Conservation (phyloP, 2,797 vertebrate genomes). For the Sciurus vulgaris region DNA sequence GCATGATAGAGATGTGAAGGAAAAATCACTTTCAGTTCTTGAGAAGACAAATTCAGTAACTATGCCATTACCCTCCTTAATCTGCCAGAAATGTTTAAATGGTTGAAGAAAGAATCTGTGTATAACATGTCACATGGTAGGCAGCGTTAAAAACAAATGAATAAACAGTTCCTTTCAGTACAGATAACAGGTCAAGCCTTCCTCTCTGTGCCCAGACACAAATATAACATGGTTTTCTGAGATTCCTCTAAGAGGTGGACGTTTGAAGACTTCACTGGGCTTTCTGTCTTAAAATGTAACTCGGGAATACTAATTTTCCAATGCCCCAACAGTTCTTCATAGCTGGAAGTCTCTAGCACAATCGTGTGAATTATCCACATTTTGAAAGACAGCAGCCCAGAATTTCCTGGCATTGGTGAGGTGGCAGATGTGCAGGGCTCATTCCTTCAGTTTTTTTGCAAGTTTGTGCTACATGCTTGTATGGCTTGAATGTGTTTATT, state of each 20-base stretch:
- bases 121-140: background rate
- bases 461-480: background rate
- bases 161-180: background rate
- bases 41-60: constrained; percentile 4
- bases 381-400: constrained; percentile 15
- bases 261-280: constrained; percentile 22
- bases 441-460: constrained; percentile 60
- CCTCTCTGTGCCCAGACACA: background rate
- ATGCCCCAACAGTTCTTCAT: background rate
- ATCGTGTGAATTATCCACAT: constrained; percentile 63
- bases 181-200: background rate
- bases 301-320: constrained; percentile 8
- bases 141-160: background rate
- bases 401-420: constrained; percentile 74
- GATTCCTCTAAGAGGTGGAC: constrained; percentile 18
- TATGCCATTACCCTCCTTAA: background rate
- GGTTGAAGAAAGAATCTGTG: background rate
- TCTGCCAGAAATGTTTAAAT: background rate
- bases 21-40: constrained; percentile 45
- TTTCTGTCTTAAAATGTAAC: constrained; percentile 20
- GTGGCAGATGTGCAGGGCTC: constrained; percentile 65
- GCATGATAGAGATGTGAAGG: background rate
- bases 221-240: constrained; percentile 7
- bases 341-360: constrained; percentile 64
- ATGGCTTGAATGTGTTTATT: background rate